Evolutionary conservation across 2,888 invertebrate species (phyloP), one percentile per base, ranked within the genome.

Genomic region (Nasonovia ribisnigri): DNA sequence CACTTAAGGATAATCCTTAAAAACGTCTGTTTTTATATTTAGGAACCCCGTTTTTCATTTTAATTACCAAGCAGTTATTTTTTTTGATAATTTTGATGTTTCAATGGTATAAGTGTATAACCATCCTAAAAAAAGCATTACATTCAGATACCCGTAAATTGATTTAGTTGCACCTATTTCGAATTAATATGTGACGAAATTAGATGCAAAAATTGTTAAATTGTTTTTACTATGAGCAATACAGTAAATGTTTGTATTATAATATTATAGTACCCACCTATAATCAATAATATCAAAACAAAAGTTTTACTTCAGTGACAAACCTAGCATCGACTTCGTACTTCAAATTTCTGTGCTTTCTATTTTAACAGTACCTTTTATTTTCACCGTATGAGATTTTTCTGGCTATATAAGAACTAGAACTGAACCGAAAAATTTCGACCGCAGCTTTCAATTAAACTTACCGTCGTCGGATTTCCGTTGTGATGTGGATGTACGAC

Each of bases 381-480:
- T 92, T 88, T 87, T 67, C 20, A 46, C 5, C 42, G 8, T 77
- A 92, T 36, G 67, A 46, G 43, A 48, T 48, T 88, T 91, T 67
- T 92, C 29, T 60, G 42, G 36, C n/a, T 54, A 84, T 42, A 42
- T 42, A 54, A 90, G 36, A 26, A 51, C 26, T 86, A 60, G 5
- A 88, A 51, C 16, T 57, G 20, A 67, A 42, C 87, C 48, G 67
- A 43, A 88, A 88, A 92, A 92, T 43, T 51, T 92, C 92, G 77
- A 42, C n/a, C 24, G 20, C 88, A 92, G 51, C 43, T 29, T 88
- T 88, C 57, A 51, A 92, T 88, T 88, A 88, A 77, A 92, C 67
- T 42, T 36, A 24, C 88, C 43, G 46, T 46, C 51, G n/a, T 77
- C 20, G 67, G 48, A 57, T 46, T 36, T 42, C 48, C 48, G 29